Evolutionary conservation across 1,140 invertebrate species (phyloP), one percentile per base, ranked within the genome.

Genomic region (Helicorthomorpha holstii): DNA sequence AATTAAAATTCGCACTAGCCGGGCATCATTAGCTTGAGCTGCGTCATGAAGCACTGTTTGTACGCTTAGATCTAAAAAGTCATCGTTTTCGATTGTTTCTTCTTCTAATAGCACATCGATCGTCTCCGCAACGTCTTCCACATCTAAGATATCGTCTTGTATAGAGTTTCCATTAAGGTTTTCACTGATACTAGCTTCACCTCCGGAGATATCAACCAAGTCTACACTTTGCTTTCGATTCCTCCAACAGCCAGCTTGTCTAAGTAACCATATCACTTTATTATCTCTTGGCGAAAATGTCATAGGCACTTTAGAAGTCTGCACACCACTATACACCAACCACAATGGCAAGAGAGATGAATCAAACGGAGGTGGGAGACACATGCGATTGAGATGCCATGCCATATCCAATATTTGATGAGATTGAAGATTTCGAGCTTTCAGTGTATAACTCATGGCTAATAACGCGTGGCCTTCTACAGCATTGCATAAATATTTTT

Each of bases 401-500:
- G 73, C 72, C 25, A 78, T 65, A 46, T 75, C 72, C 48, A 71
- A 67, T n/a, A 76, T 66, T 57, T 75, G 69, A 22, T 60, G 68
- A 1, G 75, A 60, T 27, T 68, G 69, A 3, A 82, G 64, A 22
- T 69, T 63, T 14, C 64, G 50, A 1, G 73, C 77, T 26, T 71
- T 70, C 1, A 80, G 64, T 1, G 85, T 80, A 57, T 87, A 85
- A 61, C 84, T 79, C 75, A 90, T 81, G 4, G 87, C 84, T 23
- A 94, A 73, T 72, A 90, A 86, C 1, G 82, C 82, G 64, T 95
- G 90, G 1, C 90, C 90, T 61, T 89, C 84, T 34, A 76, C 72
- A 1, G 85, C 81, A 53, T 82, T 80, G 64, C 90, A 94, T 42
- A 95, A 70, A 66, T 90, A 96, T 59, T 90, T 88, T 57, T 89